Evolutionary conservation across 2,888 invertebrate genomes (phyloP), one percentile per base, ranked within the genome.

Genomic region (Abscondita cerata): DNA sequence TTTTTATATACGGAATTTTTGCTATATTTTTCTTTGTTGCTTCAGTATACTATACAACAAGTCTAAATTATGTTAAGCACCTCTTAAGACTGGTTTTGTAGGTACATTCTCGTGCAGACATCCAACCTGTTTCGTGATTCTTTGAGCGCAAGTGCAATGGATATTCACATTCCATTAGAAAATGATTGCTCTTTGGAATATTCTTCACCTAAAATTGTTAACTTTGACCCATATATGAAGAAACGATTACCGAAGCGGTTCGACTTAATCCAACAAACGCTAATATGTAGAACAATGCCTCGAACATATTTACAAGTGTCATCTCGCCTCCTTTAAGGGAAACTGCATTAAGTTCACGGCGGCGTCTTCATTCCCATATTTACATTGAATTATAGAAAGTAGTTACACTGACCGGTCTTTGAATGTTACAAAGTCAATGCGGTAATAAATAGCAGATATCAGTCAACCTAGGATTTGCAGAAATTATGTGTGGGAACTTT

Each of bases 11-110:
- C n/a, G 15, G 16, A 19, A 38, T 33, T 15, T 51, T 16, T 34
- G 34, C 34, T 51, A 33, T 50, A 20, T 41, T 19, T 40, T 46
- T 54, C 33, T 44, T 53, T 44, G 53, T 44, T 44, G 41, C 52
- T 4, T 36, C 34, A 34, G 38, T 18, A 36, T 34, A 31, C 54
- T 52, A 56, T 51, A 52, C 61, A 59, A 53, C 48, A 51, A 64
- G 64, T 66, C 66, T 68, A 68, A 68, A 68, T 68, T 68, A 68
- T 68, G 68, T 68, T 68, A 64, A 55, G 55, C 60, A 60, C 59
- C 59, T 54, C 38, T 62, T 58, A 59, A 65, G 66, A 68, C 68
- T 68, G 65, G 68, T 66, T 44, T 65, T 65, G 64, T 64, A 63
- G 62, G 60, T 62, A 61, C 62, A 59, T 63, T 55, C 50, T 50